Evolutionary conservation across 2,888 invertebrate species (phyloP), one percentile per base, ranked within the genome.

Genomic region (Sipunculus nudus): DNA sequence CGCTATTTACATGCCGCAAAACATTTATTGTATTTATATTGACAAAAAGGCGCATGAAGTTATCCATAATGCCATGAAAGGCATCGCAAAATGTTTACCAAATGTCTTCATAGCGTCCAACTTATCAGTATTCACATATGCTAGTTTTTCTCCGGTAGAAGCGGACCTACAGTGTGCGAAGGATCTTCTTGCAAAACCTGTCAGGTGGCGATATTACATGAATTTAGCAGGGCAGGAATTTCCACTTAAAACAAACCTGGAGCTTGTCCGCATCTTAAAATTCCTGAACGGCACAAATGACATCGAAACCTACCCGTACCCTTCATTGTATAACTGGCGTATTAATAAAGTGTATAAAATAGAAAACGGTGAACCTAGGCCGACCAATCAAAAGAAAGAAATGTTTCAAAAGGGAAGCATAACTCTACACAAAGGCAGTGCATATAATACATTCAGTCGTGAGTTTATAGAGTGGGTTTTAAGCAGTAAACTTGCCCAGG

Each of bases 381-480:
- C 25, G n/a, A 55, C 35, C 4, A 32, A 43, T 5, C 8, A 21
- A 6, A 29, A n/a, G n/a, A 8, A 60, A 56, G 53, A 19, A 23
- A 21, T 38, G 26, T 4, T 63, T 56, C 35, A 2, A 26, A 16
- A 5, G 6, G 35, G 25, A 4, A 61, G 66, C 10, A 48, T 75
- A 0, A 57, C 64, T 13, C 59, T 75, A 10, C 65, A 71, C 6
- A 78, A 78, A 64, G 78, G 79, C 1, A 77, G 76, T 60, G 75
- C 79, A 0, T 79, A 78, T 55, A 78, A 78, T 4, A 60, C 74
- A 32, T 75, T 77, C 58, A 71, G 72, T 29, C 61, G 78, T 25
- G 50, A 66, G 10, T 80, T 82, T 54, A 70, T 80, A 0, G 56
- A 76, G 13, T 81, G 77, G 67, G 49, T 76, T n/a, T 53, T 76